Base-by-base conservation (phyloP, 1,140 invertebrate species). In the Lepidurus arcticus region DNA sequence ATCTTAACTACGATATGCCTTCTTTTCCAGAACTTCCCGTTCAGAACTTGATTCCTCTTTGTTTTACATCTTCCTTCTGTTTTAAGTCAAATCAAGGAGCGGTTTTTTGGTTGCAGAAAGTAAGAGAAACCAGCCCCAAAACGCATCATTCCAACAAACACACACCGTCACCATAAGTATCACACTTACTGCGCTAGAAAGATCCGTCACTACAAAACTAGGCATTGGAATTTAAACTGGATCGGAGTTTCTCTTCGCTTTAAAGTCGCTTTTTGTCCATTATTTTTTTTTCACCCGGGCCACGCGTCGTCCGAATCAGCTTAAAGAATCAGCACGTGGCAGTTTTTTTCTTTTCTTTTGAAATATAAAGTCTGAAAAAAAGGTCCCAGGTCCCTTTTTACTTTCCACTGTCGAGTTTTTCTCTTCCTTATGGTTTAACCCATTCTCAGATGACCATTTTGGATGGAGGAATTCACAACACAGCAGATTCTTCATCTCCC, bases 401-500 rank as follows among this genome's bases (percentile, higher is more conserved):
- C 53, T n/a, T 65, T 65, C 16, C 53, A 34, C 3, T 34, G 3
- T 34, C 34, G 34, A 34, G 34, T 65, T 65, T 21, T 21, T 65
- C 53, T n/a, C 9, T 65, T 65, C 21, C n/a, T n/a, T 21, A 42
- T 9, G 0, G 11, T 8, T 76, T 24, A 44, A 44, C 7, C 21
- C 11, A 76, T 42, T 76, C 7, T 42, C 24, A 11, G 10, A 21
- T n/a, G 21, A 24, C 21, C 24, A 34, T 76, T 44, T 76, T 76
- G 75, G 75, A 44, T 44, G 43, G 45, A 44, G 75, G 42, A 76
- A 21, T 24, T 42, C 74, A 78, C 43, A 78, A 75, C 42, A 74
- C 73, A 78, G 77, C 47, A 53, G 77, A 65, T 65, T 65, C 53
- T 65, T 65, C 53, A 44, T 82, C 82, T 73, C 81, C 81, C 82